phyloP scores from a whole-genome alignment of 2,797 vertebrate genomes.

The Linurgus olivaceus region DNA sequence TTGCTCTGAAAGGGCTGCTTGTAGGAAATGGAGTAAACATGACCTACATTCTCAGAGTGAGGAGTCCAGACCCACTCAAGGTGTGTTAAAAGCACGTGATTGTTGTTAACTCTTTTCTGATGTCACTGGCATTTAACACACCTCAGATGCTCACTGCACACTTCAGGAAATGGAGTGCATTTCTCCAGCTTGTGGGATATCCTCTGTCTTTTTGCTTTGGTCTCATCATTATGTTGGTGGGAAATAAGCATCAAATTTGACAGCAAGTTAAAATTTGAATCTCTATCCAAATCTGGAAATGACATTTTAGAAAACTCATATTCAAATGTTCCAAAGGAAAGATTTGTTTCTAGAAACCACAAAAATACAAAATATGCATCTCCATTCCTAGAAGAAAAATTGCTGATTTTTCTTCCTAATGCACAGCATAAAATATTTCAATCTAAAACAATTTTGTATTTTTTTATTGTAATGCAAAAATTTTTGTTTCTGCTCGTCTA shows the following conservation, averaged over 20 bases:
- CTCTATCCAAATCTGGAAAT: not conserved
- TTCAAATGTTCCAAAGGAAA: not conserved
- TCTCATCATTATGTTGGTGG: not conserved
- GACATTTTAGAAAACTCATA: not conserved
- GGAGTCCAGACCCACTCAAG: not conserved
- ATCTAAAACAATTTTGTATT: not conserved
- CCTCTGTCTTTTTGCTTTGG: not conserved
- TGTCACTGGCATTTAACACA: not conserved
- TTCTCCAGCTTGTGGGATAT: not conserved
- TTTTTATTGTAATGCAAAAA: not conserved
- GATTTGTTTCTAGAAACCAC: not conserved
- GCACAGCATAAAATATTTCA: not conserved
- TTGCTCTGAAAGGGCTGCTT: not conserved
- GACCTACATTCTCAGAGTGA: conserved; percentile 13
- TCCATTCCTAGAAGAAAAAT: not conserved
- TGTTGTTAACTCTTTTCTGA: not conserved
- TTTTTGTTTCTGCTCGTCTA: not conserved
- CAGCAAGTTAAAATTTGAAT: not conserved
- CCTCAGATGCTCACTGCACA: not conserved
- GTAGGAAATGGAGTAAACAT: not conserved
- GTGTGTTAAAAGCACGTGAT: not conserved
- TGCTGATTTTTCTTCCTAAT: not conserved
- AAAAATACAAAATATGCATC: not conserved
- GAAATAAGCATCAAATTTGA: not conserved
- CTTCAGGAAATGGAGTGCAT: not conserved